A percentile compares a stretch with the other conserved stretches of the same genome.
phyloP scores from a whole-genome alignment of 2,113 vertebrate genomes.

The Pelmatolapia mariae region DNA sequence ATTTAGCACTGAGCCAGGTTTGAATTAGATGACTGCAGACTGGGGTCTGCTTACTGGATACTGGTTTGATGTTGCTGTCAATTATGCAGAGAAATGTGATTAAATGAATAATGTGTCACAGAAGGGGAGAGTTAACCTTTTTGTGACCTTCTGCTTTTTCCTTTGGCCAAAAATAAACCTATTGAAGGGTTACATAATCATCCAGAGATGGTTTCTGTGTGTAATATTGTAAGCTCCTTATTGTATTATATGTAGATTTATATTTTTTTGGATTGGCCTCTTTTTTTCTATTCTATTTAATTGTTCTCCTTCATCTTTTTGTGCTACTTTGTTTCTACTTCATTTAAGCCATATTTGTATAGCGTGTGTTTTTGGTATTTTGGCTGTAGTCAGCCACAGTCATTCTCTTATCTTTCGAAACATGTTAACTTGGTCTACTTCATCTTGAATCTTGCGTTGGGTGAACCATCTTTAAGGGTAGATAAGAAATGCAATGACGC shows the following conservation, averaged over 20 bases:
- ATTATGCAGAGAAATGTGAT: background rate
- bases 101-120: background rate
- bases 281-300: background rate
- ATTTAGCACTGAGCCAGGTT: background rate
- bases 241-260: background rate
- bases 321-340: background rate
- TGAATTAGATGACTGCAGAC: background rate
- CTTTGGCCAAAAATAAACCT: background rate
- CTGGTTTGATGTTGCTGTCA: background rate
- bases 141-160: background rate
- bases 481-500: background rate
- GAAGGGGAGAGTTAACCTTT: background rate
- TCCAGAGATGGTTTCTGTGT: background rate
- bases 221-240: background rate
- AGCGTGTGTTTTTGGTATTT: background rate
- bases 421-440: background rate
- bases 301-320: background rate
- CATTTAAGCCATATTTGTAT: background rate
- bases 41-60: background rate
- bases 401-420: background rate
- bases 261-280: background rate
- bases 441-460: background rate
- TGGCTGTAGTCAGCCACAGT: background rate
- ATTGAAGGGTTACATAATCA: background rate
- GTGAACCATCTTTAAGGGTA: background rate